Conservation (phyloP, 2,113 vertebrate genomes). For the Nannospalax galili region DNA sequence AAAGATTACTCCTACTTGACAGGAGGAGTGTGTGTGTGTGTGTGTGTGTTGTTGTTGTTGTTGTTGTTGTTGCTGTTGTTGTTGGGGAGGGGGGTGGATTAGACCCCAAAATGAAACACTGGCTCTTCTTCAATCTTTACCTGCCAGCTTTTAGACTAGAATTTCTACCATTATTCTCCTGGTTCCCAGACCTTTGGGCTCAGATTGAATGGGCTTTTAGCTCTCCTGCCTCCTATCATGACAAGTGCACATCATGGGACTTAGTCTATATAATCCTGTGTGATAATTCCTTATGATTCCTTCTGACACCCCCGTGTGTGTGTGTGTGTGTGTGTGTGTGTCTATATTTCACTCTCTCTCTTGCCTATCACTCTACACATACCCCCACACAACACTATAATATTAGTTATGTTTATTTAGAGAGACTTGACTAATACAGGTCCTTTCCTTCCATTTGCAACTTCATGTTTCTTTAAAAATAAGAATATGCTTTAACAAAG, state of each 20-base stretch:
- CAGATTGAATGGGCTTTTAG: background rate
- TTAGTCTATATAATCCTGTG: background rate
- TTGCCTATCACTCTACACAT: background rate
- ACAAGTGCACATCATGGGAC: background rate
- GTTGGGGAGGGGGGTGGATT: too few species aligned
- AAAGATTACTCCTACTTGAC: background rate
- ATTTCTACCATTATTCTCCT: background rate
- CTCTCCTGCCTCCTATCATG: background rate
- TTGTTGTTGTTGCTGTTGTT: background rate
- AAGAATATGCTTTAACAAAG: slow-evolving; percentile 13
- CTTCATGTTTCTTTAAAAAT: background rate
- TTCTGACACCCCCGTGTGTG: too few species aligned
- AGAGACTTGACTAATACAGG: background rate
- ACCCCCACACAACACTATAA: background rate
- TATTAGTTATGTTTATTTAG: background rate
- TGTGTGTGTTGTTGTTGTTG: too few species aligned
- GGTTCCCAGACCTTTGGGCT: background rate
- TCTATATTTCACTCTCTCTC: background rate
- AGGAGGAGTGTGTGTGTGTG: too few species aligned
- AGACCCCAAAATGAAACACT: background rate
- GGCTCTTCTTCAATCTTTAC: background rate
- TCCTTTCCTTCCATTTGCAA: background rate
- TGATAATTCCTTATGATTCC: background rate
- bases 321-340: too few species aligned
- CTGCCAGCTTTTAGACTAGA: background rate